Evolutionary conservation across 1,140 invertebrate species (phyloP), one percentile per base, ranked within the genome.

Genomic region (Hycleus cichorii): DNA sequence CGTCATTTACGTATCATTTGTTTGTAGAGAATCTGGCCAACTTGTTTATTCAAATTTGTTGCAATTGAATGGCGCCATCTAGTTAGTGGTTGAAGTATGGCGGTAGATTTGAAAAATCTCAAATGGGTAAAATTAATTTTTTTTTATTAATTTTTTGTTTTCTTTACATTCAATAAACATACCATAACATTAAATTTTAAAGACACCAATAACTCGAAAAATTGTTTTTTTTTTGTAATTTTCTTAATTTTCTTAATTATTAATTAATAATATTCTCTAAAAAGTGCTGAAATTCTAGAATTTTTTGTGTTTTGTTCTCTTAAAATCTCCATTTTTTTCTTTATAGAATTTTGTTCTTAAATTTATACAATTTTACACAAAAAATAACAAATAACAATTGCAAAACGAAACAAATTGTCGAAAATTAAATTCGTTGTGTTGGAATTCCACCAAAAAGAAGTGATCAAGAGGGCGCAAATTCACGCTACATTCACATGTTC

Each of bases 131-230:
- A 32, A 32, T 32, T 32, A 32, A 18, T 32, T 32, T 5, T 5
- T 32, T 32, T 32, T 32, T 32, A 32, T 32, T 32, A 32, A 32
- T 32, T 63, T 63, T 63, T 56, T 62, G 18, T 18, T 18, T 18
- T 18, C 18, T 57, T 59, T 67, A 67, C 65, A 67, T 67, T 65
- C 57, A 67, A 59, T 65, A 63, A 67, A 67, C 61, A 65, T 67
- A 65, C 64, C 25, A 62, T 69, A 69, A 69, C 67, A 69, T 67
- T 69, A 67, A 68, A 62, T 67, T 61, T 69, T 58, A 63, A 67
- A 63, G 65, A 69, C 67, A 69, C 65, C 65, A 65, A 69, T 67
- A 69, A 69, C 59, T 69, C 58, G 55, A 69, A 69, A 69, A 63
- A 62, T 47, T 62, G 65, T 66, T 64, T 62, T 52, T 47, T 62